These are phyloP conservation scores for Brachyhypopomus occidentalis DNA, from an alignment of 2,113 vertebrate genomes.

Conservation along the genomic window DNA sequence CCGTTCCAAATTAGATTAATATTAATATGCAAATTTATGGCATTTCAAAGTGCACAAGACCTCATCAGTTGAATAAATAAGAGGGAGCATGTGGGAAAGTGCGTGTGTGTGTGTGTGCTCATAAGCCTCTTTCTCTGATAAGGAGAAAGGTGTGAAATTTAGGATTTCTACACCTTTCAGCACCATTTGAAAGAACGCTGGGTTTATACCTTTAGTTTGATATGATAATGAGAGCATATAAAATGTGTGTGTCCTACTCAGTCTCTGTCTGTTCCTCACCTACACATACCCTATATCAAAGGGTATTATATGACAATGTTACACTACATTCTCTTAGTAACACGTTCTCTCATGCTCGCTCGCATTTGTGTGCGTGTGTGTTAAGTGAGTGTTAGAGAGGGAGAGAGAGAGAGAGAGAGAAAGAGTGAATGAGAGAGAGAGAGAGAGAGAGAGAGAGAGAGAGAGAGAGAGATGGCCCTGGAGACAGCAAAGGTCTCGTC, in stretches of 20 bases:
- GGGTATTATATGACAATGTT: slow-evolving; percentile 43
- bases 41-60: slow-evolving; percentile 70
- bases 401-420: background rate
- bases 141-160: slow-evolving; percentile 30
- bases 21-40: slow-evolving; percentile 77
- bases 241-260: slow-evolving; percentile 14
- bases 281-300: background rate
- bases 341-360: background rate
- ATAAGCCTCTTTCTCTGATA: slow-evolving; percentile 30
- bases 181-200: slow-evolving; percentile 40
- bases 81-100: slow-evolving; percentile 52
- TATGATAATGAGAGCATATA: slow-evolving; percentile 28
- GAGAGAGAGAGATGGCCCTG: slow-evolving; percentile 16
- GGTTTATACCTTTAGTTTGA: slow-evolving; percentile 27
- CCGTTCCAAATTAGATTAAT: slow-evolving; percentile 79
- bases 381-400: slow-evolving; percentile 1
- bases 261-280: background rate
- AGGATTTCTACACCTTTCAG: slow-evolving; percentile 37
- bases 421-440: slow-evolving; percentile 2
- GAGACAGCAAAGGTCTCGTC: slow-evolving; percentile 50
- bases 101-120: slow-evolving; percentile 30
- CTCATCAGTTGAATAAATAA: slow-evolving; percentile 73
- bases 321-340: slow-evolving; percentile 21
- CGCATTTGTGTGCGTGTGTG: slow-evolving; percentile 18
- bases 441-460: too few species aligned